A percentile compares a stretch with the other conserved stretches of the same genome.
Conservation (phyloP, 37 sponge, comb jelly and placozoan genomes). For the Amphimedon queenslandica region DNA sequence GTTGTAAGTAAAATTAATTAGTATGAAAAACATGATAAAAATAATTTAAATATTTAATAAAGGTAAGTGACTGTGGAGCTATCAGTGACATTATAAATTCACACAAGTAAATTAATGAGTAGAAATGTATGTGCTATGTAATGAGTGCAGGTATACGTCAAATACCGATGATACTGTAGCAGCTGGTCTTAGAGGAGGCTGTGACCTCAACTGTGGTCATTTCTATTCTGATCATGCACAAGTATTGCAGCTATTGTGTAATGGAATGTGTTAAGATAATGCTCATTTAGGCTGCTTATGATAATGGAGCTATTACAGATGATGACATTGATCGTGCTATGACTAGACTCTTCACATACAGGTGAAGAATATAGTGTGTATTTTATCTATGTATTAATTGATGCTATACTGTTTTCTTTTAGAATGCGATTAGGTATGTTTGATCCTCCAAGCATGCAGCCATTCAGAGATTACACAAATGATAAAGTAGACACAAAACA, state of each 20-base stretch:
- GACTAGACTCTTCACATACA: conserved; percentile 49
- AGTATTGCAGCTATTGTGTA: too few relatives aligned
- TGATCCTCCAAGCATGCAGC: conserved; percentile 55
- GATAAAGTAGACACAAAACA: conserved; percentile 48
- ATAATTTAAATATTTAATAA: background rate
- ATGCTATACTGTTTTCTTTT: too few relatives aligned
- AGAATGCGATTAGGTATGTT: conserved; percentile 77
- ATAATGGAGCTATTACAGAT: conserved; percentile 46
- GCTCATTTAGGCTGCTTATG: conserved; percentile 69
- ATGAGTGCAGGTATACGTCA: conserved; percentile 75
- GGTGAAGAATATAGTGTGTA: too few relatives aligned
- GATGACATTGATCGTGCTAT: conserved; percentile 52
- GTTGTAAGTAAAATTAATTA: conserved; percentile 31
- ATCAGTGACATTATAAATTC: conserved; percentile 44
- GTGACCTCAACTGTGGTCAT: conserved; percentile 72
- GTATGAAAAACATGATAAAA: background rate
- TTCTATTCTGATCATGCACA: conserved; percentile 62
- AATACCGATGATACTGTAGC: conserved; percentile 47
- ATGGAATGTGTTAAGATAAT: too few relatives aligned
- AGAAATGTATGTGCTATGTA: too few relatives aligned
- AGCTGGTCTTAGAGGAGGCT: conserved; percentile 61
- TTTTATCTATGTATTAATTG: too few relatives aligned
- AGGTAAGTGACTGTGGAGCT: conserved; percentile 87
- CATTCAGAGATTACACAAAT: conserved; percentile 34
- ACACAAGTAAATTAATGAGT: conserved; percentile 62